Conservation (phyloP, 92 coral and sea anemone genomes). For the Actinostola sp. region DNA sequence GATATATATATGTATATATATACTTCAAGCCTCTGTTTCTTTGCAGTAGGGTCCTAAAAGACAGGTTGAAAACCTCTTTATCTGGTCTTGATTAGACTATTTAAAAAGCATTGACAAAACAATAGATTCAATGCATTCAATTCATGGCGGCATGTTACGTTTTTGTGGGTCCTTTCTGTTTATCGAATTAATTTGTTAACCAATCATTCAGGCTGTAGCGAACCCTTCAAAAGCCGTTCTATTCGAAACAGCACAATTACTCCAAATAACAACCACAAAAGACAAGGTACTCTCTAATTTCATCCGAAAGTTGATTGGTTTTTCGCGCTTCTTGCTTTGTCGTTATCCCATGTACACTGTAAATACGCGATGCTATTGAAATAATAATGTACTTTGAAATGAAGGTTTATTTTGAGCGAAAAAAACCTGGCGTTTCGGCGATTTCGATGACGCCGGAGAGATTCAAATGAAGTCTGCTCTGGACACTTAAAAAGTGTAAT, state of each 20-base stretch:
- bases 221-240: constrained; percentile 14
- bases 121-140: constrained; percentile 10
- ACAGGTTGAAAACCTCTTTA: constrained; percentile 1
- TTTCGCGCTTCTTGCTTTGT: not conserved
- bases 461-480: not conserved
- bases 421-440: too few species aligned
- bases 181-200: constrained; percentile 31
- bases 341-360: too few species aligned
- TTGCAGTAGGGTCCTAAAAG: constrained; percentile 4
- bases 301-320: constrained; percentile 13
- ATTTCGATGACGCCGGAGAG: not conserved
- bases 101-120: constrained; percentile 20
- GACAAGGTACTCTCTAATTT: constrained; percentile 16
- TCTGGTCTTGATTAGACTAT: not conserved
- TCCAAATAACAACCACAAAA: constrained; percentile 1
- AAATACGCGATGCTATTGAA: not conserved
- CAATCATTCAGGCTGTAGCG: constrained; percentile 12
- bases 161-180: constrained; percentile 15
- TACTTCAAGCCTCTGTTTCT: too few species aligned
- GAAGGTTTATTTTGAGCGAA: not conserved
- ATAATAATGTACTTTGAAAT: not conserved
- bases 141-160: constrained; percentile 10
- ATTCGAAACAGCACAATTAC: constrained; percentile 11
- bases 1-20: too few species aligned
- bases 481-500: constrained; percentile 23